Conservation (phyloP, 1,140 invertebrate species). For the Aphelenchoides avenae region DNA sequence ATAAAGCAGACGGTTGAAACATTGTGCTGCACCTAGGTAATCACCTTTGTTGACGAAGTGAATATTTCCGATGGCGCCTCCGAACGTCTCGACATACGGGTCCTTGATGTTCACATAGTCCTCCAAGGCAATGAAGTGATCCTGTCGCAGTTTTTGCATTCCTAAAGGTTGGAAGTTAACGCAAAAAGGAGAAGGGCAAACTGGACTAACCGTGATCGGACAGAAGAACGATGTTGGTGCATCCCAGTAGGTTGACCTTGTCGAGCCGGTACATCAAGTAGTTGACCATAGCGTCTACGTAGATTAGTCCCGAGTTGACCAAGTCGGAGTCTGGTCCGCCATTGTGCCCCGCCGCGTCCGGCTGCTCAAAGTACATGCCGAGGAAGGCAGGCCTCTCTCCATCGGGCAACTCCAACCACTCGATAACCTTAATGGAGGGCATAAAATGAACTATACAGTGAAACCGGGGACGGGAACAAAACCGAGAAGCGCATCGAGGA, state of each 20-base stretch:
- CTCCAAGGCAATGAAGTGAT: conserved; percentile 22
- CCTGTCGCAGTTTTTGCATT: conserved; percentile 27
- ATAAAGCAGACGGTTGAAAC: neutral
- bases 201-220: conserved; percentile 49
- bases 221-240: conserved; percentile 40
- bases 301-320: conserved; percentile 37
- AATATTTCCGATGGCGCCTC: conserved; percentile 20
- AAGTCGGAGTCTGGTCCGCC: conserved; percentile 40
- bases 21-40: neutral
- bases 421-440: conserved; percentile 62
- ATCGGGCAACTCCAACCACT: conserved; percentile 67
- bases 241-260: conserved; percentile 23
- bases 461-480: too few relatives aligned
- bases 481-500: too few relatives aligned
- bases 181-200: too few relatives aligned
- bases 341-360: conserved; percentile 65
- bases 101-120: conserved; percentile 30
- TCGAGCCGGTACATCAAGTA: conserved; percentile 34
- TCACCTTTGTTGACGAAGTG: conserved; percentile 26
- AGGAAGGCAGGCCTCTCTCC: conserved; percentile 61
- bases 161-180: conserved; percentile 36
- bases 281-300: conserved; percentile 36
- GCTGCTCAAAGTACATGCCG: conserved; percentile 71
- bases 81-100: conserved; percentile 22
- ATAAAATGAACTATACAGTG: too few relatives aligned